Conservation (phyloP, 2,888 invertebrate genomes). For the Coelopa pilipes region DNA sequence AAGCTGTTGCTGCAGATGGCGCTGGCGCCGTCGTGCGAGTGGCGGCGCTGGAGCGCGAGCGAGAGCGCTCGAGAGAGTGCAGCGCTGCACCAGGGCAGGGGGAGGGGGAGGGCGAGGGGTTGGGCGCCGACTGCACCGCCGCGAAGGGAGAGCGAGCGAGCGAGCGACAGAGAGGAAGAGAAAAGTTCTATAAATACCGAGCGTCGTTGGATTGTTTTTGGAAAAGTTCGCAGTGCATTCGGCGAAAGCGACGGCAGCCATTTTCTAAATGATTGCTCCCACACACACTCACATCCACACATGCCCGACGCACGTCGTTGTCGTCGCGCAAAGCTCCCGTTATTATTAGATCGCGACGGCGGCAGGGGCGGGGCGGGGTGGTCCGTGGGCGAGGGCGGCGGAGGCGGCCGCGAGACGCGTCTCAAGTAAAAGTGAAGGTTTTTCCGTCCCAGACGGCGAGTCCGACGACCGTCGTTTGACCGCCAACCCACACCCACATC, state of each 20-base stretch:
- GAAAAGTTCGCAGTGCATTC: background rate
- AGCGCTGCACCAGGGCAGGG: background rate
- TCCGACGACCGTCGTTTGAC: background rate
- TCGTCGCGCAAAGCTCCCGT: background rate
- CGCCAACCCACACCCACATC: background rate
- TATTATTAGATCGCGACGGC: constrained; percentile 5
- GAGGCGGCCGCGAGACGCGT: constrained; percentile 29
- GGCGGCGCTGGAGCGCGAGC: constrained; percentile 2
- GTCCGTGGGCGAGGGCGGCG: background rate
- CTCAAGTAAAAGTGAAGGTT: constrained; percentile 49
- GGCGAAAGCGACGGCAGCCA: background rate
- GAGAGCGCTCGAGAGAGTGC: background rate
- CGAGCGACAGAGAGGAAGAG: background rate
- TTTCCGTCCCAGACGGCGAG: constrained; percentile 3
- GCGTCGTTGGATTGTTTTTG: background rate
- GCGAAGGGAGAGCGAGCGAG: too few relatives aligned
- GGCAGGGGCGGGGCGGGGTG: background rate
- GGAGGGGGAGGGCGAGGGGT: background rate
- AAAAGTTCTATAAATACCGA: background rate
- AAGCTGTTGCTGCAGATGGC: constrained; percentile 50
- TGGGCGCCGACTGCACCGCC: background rate
- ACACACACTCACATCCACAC: background rate
- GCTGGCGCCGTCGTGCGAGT: background rate
- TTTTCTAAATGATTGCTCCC: background rate
- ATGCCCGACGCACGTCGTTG: background rate